Base-by-base conservation (phyloP, 2,888 invertebrate species). In the Anagyrus pseudococci region DNA sequence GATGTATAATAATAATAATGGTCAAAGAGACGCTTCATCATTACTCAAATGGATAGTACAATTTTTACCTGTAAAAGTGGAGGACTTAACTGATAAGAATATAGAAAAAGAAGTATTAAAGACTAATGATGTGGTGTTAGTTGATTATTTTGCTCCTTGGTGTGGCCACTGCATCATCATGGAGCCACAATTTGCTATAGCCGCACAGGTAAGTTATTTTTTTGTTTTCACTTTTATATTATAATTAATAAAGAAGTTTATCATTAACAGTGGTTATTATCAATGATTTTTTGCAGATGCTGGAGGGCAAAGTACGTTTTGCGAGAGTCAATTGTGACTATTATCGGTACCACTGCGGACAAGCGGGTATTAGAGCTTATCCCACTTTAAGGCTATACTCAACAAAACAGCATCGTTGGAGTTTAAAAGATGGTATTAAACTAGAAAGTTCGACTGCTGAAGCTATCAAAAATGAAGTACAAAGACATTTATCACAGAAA, bases 111-210 rank as follows among this genome's bases (percentile, higher is more conserved):
- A 82, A 56, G 83, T 89, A 15, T 72, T 88, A 17, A 75, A 79
- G 1, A 83, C 84, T 58, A 72, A 77, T 26, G 74, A 83, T 8
- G 77, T 85, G 0, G 87, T 86, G 85, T 72, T 90, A 40, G 83
- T 90, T 1, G 88, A 89, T 78, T 91, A 88, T 77, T 89, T 84
- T 75, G 87, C 88, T 17, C 88, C 89, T 0, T 89, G 89, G 88
- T 86, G 86, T 74, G 83, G 83, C 19, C 85, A 84, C 71, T 90
- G 90, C 72, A 84, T 86, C 67, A 82, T 83, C 66, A 87, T 91
- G 76, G 88, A 88, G 64, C 89, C 90, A 2, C 86, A 88, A 67
- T 90, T 88, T 80, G 85, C 87, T 68, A 82, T 83, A 68, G 84
- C 88, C 49, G 87, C 89, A 13, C 82, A 85, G 82, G 89, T 89